Base-by-base conservation (phyloP, 2,888 invertebrate genomes). In the Heliconius cydno region DNA sequence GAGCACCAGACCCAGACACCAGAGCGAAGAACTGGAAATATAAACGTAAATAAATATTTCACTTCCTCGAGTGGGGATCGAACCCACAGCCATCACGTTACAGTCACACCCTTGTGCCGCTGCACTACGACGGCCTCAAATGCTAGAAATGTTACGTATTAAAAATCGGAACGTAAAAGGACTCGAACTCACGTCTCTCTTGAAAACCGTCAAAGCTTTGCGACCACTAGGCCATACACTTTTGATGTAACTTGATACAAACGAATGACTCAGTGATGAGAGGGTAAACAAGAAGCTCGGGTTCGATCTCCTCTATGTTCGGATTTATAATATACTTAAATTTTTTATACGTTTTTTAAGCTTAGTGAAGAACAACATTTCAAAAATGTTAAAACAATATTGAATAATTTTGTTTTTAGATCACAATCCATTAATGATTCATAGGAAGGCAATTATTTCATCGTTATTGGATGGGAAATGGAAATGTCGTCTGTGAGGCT, bases 401-500 rank as follows among this genome's bases (percentile, higher is more conserved):
- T 52, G 22, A 60, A 60, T 57, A 57, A 9, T 60, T n/a, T n/a
- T 60, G n/a, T 22, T 22, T 65, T 28, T n/a, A 70, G 3, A 41
- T 41, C 41, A 41, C 41, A 46, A 41, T 7, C 68, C 25, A 25
- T 70, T 15, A 70, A 41, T 15, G 70, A 70, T 46, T 46, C 70
- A 46, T 9, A 41, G 70, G 41, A 70, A 70, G 25, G 15, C 41
- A 70, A 70, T 70, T 70, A 46, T 28, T 46, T 15, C 41, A 7
- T 3, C 41, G 70, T 25, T 70, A 70, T 70, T 70, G 19, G 25
- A 46, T 6, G n/a, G 46, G 70, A 70, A 46, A 70, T 70, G 3
- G 41, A 70, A 70, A 46, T 70, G 70, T 70, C 70, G 70, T 70
- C 70, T 70, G 70, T 46, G 70, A 70, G 46, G 1, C 41, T 70